Evolutionary conservation across 1,140 invertebrate genomes (phyloP).

Genomic region (Caerostris extrusa): DNA sequence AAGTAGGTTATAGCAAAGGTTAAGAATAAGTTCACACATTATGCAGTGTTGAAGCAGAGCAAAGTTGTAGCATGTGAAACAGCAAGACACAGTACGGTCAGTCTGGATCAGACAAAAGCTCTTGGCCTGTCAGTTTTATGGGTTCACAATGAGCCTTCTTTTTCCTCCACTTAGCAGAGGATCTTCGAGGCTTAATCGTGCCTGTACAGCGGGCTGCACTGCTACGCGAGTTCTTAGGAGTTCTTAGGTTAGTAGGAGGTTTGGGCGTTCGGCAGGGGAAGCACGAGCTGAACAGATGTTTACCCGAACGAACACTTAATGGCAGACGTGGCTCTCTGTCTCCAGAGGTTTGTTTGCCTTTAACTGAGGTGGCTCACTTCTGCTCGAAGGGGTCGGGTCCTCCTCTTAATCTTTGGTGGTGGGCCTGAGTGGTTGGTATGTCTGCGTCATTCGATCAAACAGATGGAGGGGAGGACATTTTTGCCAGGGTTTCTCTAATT

Average conservation of each 20-base stretch:
- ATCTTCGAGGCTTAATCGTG: background rate
- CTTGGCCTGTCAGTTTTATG: slow-evolving; percentile 8
- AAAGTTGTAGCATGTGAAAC: too few species aligned
- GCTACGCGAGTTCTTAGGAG: background rate
- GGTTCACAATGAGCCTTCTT: slow-evolving; percentile 1
- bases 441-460: too few species aligned
- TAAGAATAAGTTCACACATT: too few species aligned
- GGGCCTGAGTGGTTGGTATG: too few species aligned
- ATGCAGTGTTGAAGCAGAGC: too few species aligned
- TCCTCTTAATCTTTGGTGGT: too few species aligned
- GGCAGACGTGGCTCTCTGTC: background rate
- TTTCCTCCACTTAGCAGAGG: background rate
- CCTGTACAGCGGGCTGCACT: background rate
- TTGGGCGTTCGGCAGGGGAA: background rate
- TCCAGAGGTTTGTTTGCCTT: background rate
- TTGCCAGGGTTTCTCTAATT: too few species aligned
- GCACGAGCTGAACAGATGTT: background rate
- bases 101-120: background rate
- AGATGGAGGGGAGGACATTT: too few species aligned
- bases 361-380: background rate
- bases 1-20: too few species aligned
- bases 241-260: background rate
- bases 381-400: background rate
- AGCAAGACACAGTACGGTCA: too few species aligned
- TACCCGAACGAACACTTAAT: background rate